Evolutionary conservation across 2,888 invertebrate genomes (phyloP).

Genomic region (Phasia obesa): DNA sequence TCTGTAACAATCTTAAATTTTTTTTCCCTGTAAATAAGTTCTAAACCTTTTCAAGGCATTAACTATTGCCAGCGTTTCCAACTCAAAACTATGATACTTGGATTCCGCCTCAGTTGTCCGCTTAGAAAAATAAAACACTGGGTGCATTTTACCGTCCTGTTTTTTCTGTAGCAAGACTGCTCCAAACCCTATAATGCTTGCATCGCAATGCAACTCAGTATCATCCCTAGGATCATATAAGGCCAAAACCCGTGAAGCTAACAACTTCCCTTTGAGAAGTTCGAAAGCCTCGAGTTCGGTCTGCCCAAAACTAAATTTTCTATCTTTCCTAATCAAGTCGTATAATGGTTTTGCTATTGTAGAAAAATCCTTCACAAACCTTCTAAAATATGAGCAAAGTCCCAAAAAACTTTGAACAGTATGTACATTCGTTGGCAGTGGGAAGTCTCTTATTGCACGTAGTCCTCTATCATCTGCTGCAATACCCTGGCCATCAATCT

Average conservation of each 20-base stretch:
- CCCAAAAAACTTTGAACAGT: slow-evolving; percentile 51
- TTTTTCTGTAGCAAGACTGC: slow-evolving; percentile 76
- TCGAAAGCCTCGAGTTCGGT: slow-evolving; percentile 58
- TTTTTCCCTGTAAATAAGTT: neutral
- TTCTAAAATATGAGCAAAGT: slow-evolving; percentile 58
- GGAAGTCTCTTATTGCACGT: slow-evolving; percentile 5
- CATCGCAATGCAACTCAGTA: slow-evolving; percentile 79
- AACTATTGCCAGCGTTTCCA: neutral
- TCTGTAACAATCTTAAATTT: neutral
- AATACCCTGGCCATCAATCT: slow-evolving; percentile 37
- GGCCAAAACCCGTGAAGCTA: slow-evolving; percentile 54
- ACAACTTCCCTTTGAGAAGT: slow-evolving; percentile 48
- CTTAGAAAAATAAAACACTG: slow-evolving; percentile 76
- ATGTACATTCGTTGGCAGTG: slow-evolving; percentile 20
- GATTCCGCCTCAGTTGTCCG: slow-evolving; percentile 78
- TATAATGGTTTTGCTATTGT: slow-evolving; percentile 55
- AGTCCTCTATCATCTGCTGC: slow-evolving; percentile 21
- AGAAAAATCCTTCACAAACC: too few species aligned
- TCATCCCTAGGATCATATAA: slow-evolving; percentile 74
- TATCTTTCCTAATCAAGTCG: slow-evolving; percentile 61
- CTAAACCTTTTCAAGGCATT: neutral
- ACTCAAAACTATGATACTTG: neutral
- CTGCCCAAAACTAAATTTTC: slow-evolving; percentile 60
- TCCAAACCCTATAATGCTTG: slow-evolving; percentile 76
- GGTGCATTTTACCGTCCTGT: slow-evolving; percentile 73